Base-by-base conservation (phyloP, 2,888 invertebrate genomes). In the Ashinkailepas kermadecensis region DNA sequence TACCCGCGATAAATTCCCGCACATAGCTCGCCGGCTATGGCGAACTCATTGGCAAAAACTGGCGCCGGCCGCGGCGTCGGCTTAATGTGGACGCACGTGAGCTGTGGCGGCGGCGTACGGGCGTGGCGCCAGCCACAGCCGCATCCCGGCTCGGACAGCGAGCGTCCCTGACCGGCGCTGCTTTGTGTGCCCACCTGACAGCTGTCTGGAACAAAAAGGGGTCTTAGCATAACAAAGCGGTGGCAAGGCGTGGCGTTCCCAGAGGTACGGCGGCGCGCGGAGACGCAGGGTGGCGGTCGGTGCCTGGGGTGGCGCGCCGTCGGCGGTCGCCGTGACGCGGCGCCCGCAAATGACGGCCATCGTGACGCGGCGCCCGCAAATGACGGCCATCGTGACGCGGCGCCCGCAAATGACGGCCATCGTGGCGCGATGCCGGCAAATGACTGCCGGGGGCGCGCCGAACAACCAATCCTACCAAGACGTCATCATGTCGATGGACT, bases 1-100 rank as follows among this genome's bases (percentile, higher is more conserved):
- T 67, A 67, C 67, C 67, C 13, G 65, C n/a, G 67, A 67, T 25
- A 67, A 67, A 67, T 67, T 67, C 67, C 67, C 25, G 25, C 67
- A 13, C 10, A 25, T 13, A 8, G n/a, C 12, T 3, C 67, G 13
- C 25, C 25, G n/a, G 25, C 25, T 25, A 23, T 23, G 39, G 39
- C 39, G 39, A 39, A 39, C 39, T 39, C 39, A 39, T 39, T 39
- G 67, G 67, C 67, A 67, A 67, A 67, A 67, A 67, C 25, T 11
- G 39, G 67, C 62, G 62, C 18, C 62, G 18, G 62, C 62, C 18
- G 62, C 62, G 18, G 62, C 18, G 62, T 15, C 62, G 62, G 62
- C 62, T 15, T 18, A 13, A 0, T 15, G 59, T 59, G 59, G 12
- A 11, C 1, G 12, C 59, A 18, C 62, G 18, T 3, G 18, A 15